Evolutionary conservation across 2,113 vertebrate genomes (phyloP).

Genomic region (Gasterosteus nipponicus): DNA sequence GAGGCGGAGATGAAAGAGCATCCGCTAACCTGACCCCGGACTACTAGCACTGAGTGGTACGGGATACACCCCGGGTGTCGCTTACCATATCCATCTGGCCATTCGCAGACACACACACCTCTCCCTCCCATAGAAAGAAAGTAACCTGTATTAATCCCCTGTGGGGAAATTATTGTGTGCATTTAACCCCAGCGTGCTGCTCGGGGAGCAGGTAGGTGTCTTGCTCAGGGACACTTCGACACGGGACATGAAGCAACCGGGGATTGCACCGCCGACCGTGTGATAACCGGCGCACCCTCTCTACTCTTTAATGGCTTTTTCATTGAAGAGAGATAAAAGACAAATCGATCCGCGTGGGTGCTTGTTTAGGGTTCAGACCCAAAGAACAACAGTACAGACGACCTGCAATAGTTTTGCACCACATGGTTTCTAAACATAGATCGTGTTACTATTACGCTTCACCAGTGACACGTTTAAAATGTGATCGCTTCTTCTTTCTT

Average conservation of each 20-base stretch:
- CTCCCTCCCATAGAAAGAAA: background rate
- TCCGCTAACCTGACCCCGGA: slow-evolving; percentile 59
- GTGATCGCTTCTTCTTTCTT: background rate
- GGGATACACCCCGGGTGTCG: slow-evolving; percentile 53
- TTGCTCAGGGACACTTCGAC: too few species aligned
- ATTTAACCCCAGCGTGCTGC: too few species aligned
- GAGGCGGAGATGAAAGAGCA: slow-evolving; percentile 68
- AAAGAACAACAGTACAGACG: slow-evolving; percentile 16
- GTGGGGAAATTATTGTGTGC: too few species aligned
- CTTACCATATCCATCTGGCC: slow-evolving; percentile 71
- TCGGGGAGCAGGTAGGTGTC: too few species aligned
- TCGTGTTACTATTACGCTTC: background rate
- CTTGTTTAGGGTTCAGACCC: slow-evolving; percentile 18
- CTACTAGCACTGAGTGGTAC: slow-evolving; percentile 9
- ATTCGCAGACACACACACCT: slow-evolving; percentile 32
- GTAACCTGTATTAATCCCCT: too few species aligned
- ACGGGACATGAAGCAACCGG: too few species aligned
- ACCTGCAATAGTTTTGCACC: slow-evolving; percentile 12
- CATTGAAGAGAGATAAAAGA: slow-evolving; percentile 15
- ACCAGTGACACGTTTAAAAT: background rate
- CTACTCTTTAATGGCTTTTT: slow-evolving; percentile 8
- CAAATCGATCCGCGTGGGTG: slow-evolving; percentile 32
- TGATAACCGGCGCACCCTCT: too few species aligned
- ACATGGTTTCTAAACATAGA: background rate
- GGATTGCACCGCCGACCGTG: too few species aligned